Evolutionary conservation across 2,113 vertebrate species (phyloP), one percentile per base, ranked within the genome.

Genomic region (Indri indri): DNA sequence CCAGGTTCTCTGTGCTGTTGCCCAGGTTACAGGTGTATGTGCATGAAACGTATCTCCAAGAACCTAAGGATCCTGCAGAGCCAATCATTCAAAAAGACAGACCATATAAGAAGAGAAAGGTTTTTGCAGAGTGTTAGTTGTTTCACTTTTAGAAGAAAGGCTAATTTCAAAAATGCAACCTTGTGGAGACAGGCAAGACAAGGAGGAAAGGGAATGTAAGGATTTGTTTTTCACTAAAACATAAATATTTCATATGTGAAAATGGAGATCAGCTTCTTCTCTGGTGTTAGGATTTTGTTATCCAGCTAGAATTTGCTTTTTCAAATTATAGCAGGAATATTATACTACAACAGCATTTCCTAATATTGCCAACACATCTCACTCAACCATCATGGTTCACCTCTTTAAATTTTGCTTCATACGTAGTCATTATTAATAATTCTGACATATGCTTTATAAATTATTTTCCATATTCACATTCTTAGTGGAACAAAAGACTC

Each of bases 221-320:
- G 68, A 91, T 76, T 89, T 91, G 52, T 13, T 68, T 91, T 95
- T 70, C 47, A 79, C 30, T 47, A 45, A 94, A 88, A 94, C 25
- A 54, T 81, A 92, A 85, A 86, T 90, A 95, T 96, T 95, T 93
- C 34, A 94, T 83, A 83, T 27, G 16, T 66, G 68, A 94, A 94
- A 89, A 34, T 54, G 83, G 37, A 90, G 63, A 87, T 89, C 65
- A 63, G 57, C 37, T 90, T 83, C 61, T 80, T 65, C 6, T 90
- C 57, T 94, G 47, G 30, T 86, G 16, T 88, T 94, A 45, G 54
- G 10, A 57, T 89, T 89, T 88, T 74, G 79, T 94, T 94, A 59
- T 74, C 45, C 12, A 59, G 47, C 22, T 96, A 74, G 52, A 94
- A 83, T 96, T 86, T 98, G 54, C 50, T 81, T 90, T 95, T 76